These are phyloP conservation scores for Amiota mariae DNA, from an alignment of 2,888 invertebrate genomes.

Conservation along the genomic window DNA sequence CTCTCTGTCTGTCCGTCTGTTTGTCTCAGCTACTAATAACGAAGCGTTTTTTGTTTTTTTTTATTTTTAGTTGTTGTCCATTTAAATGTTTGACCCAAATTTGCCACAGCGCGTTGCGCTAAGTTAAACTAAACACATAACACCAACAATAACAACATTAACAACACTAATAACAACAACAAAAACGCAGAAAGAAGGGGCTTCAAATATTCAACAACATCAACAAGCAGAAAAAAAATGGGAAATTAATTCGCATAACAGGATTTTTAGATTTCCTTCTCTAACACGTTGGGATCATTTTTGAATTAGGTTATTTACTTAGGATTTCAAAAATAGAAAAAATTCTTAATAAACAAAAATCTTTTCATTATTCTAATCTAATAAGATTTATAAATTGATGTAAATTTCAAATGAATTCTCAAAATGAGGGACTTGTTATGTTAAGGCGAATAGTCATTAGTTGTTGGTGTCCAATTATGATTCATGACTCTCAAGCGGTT, in stretches of 20 bases:
- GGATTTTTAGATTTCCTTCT: conserved; percentile 1
- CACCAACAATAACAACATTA: neutral
- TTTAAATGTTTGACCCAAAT: conserved; percentile 62
- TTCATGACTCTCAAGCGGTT: too few species aligned
- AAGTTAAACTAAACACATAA: conserved; percentile 11
- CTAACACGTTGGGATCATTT: neutral
- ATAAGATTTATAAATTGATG: too few species aligned
- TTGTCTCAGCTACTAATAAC: neutral
- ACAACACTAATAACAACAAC: conserved; percentile 21
- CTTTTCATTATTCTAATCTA: too few species aligned
- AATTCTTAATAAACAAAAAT: neutral
- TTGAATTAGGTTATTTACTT: neutral
- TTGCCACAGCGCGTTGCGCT: conserved; percentile 35
- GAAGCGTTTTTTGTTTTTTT: conserved; percentile 40
- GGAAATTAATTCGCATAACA: neutral
- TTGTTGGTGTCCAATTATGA: too few species aligned
- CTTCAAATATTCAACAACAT: neutral
- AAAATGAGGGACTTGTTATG: too few species aligned
- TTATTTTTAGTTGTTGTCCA: conserved; percentile 43
- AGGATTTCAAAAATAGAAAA: neutral
- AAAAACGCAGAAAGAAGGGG: neutral
- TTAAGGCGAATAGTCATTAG: too few species aligned
- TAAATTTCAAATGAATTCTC: too few species aligned
- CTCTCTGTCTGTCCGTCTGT: neutral
- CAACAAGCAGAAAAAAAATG: neutral